Base-by-base conservation (phyloP, 2,888 invertebrate genomes). In the Agrypnus murinus region DNA sequence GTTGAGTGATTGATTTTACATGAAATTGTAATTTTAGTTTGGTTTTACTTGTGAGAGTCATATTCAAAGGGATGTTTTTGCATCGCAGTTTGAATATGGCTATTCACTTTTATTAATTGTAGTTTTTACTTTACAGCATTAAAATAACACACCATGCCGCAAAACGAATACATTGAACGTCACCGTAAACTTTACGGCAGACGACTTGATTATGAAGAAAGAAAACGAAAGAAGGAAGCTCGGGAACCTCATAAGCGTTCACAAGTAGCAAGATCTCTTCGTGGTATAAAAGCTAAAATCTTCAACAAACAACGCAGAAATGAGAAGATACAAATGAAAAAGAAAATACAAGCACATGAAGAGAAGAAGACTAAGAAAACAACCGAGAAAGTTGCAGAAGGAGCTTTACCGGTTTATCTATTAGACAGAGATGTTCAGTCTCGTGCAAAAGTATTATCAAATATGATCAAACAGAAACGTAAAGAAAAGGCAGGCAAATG, bases 401-500 rank as follows among this genome's bases (percentile, higher is more conserved):
- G 97, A 40, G 99, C 98, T 0, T 84, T 98, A 59, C 99, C 99
- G 0, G 95, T 96, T 0, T 99, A 99, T 86, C 89, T 99, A n/a
- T 88, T 99, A 65, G 99, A 99, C 88, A 91, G 99, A 87, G 96
- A 99, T 87, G 92, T 95, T 5, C 96, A 98, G 83, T 93, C 94
- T 0, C 89, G 95, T 48, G 97, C 98, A 1, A 99, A 99, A 86
- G 95, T 99, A 17, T 88, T 99, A 0, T 98, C 98, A 0, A 99
- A 99, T 84, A 98, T 98, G 95, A 97, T 99, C 73, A 99, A 99
- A 86, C 99, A 99, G 86, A 99, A 99, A 86, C 90, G 99, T 0
- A 99, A 99, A 86, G 99, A 99, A 84, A 99, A 99, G 82, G 98
- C 98, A 65, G 99, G 99, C 0, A 99, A 99, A 90, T 99, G 99